Evolutionary conservation across 2,797 vertebrate genomes (phyloP), one percentile per base, ranked within the genome.

Genomic region (Poeciliopsis turneri): DNA sequence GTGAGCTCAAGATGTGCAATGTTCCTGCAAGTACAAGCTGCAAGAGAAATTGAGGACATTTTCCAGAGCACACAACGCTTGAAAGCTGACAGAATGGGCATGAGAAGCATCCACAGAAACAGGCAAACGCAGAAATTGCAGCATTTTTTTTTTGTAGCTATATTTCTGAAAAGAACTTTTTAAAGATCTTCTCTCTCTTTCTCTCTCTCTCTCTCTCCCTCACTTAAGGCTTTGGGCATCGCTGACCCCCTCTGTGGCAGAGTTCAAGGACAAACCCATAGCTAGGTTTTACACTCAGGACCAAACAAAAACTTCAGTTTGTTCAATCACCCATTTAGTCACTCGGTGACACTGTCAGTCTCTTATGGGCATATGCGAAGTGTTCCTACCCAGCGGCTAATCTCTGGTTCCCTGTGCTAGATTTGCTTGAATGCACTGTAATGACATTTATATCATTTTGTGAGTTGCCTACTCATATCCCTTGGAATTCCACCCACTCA

Each of bases 381-480:
- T 91, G 39, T 91, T 91, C 85, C 87, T 90, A 78, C 92, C 93
- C 92, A 91, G 89, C 81, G 89, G 91, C 93, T 90, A 93, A 91
- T 94, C 90, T 94, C 92, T 80, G 75, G 82, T 84, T 93, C 91
- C 93, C 86, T 91, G 87, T 88, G 88, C 93, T 92, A 93, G 88
- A 94, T 93, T 92, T 91, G 94, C 93, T 92, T 93, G 87, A 93
- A 90, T 93, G 94, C 91, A 92, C 92, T 88, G 83, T 95, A 95
- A 95, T 95, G 92, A 94, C 92, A 94, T 94, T 95, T 92, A 91
- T 93, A 93, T 94, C 84, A 87, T 91, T 93, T 90, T 92, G 88
- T 84, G 85, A 92, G 90, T 87, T 80, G 87, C 84, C 86, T 86
- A 85, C 89, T 93, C 88, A 86, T 89, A 90, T 86, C 90, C 88